These are phyloP conservation scores for Syritta pipiens DNA, from an alignment of 2,888 invertebrate genomes.

Conservation along the genomic window DNA sequence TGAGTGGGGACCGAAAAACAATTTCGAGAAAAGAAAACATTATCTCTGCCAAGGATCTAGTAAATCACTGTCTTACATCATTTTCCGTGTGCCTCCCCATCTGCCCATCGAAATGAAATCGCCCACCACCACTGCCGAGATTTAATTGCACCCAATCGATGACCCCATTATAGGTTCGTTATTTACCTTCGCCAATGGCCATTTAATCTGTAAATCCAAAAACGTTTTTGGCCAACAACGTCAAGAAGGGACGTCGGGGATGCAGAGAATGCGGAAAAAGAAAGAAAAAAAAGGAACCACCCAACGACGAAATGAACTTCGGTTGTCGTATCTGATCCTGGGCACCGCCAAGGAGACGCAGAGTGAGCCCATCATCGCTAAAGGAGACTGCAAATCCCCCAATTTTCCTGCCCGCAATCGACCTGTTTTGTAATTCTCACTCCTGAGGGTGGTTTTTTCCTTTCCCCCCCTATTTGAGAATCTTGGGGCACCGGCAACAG, in stretches of 20 bases:
- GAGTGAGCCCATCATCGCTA: too few species aligned
- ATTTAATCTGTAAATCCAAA: constrained; percentile 47
- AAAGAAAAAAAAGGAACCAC: background rate
- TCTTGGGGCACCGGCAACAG: constrained; percentile 17
- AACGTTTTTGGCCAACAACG: constrained; percentile 56
- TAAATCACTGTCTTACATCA: too few species aligned
- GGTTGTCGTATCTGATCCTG: constrained; percentile 53
- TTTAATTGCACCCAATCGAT: constrained; percentile 66
- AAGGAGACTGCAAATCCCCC: constrained; percentile 35
- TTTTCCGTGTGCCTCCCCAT: too few species aligned
- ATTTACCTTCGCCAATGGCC: constrained; percentile 55
- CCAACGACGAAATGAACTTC: too few species aligned
- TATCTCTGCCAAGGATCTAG: too few species aligned
- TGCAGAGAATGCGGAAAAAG: background rate
- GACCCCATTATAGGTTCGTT: constrained; percentile 53
- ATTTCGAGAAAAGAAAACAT: too few species aligned
- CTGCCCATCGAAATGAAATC: too few species aligned
- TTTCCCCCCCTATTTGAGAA: background rate
- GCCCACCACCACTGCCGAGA: background rate
- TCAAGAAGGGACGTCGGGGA: background rate
- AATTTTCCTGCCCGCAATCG: constrained; percentile 63
- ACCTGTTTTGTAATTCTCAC: constrained; percentile 64
- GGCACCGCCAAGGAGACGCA: constrained; percentile 29
- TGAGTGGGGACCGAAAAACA: too few species aligned
- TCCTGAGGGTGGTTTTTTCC: constrained; percentile 6